Conservation (phyloP, 2,888 invertebrate genomes). For the Sclerodermus sp. region DNA sequence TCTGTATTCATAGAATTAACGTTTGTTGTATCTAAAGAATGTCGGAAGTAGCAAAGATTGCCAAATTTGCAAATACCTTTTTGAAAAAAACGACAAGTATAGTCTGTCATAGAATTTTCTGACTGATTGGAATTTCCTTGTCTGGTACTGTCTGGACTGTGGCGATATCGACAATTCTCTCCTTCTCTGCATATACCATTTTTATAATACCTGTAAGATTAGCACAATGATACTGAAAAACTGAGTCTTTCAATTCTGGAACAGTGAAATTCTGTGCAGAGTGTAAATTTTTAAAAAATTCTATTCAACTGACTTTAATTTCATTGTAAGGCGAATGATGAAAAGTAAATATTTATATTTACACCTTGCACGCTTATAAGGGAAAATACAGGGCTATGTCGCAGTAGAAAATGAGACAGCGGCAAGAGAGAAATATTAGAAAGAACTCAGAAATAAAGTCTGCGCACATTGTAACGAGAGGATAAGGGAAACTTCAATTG, state of each 20-base stretch:
- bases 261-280: too few species aligned
- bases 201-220: constrained; percentile 45
- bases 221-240: not conserved
- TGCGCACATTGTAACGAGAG: too few species aligned
- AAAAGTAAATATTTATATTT: too few species aligned
- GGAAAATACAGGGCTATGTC: too few species aligned
- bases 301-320: too few species aligned
- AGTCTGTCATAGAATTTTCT: constrained; percentile 21
- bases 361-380: too few species aligned
- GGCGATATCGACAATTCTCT: constrained; percentile 49
- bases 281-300: too few species aligned
- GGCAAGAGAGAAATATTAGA: too few species aligned
- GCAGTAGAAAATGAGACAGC: too few species aligned
- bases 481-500: not conserved
- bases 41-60: constrained; percentile 45
- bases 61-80: constrained; percentile 52
- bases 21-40: constrained; percentile 26
- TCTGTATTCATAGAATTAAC: constrained; percentile 11
- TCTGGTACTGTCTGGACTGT: constrained; percentile 34
- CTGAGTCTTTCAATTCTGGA: too few species aligned
- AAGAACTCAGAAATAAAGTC: too few species aligned
- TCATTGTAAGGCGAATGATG: too few species aligned
- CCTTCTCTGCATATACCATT: constrained; percentile 53
- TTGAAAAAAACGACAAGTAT: constrained; percentile 47
- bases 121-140: constrained; percentile 22